Percentiles rank a stretch among this genome's conserved stretches.
Evolutionary conservation across 1,140 invertebrate species (phyloP).

Genomic region (Radopholus similis): DNA sequence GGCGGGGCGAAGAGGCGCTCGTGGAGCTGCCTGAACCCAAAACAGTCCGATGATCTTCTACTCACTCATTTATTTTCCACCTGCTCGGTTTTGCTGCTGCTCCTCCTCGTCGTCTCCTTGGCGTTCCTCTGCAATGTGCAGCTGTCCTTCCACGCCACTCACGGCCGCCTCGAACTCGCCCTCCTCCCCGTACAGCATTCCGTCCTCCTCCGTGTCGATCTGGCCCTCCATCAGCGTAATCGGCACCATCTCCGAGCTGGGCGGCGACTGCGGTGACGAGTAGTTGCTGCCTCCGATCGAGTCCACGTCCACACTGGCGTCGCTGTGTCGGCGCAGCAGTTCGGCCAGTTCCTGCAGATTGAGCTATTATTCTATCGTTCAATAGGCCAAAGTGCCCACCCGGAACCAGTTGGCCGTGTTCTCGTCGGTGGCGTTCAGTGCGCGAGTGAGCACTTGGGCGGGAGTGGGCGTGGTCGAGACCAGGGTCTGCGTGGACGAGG

Average conservation of each 20-base stretch:
- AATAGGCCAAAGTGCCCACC: not conserved
- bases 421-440: constrained; percentile 12
- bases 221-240: not conserved
- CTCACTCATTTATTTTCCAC: constrained; percentile 5
- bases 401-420: constrained; percentile 19
- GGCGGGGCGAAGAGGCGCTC: not conserved
- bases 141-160: not conserved
- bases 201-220: not conserved
- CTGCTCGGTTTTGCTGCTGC: not conserved
- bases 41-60: not conserved
- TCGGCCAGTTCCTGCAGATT: constrained; percentile 25
- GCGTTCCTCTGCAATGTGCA: not conserved
- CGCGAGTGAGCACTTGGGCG: constrained; percentile 6
- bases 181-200: not conserved
- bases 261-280: not conserved
- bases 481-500: not conserved
- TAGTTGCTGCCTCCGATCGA: constrained; percentile 6
- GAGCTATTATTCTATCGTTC: not conserved
- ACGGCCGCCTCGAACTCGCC: no score
- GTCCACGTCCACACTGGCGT: not conserved
- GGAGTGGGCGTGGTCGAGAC: constrained; percentile 7
- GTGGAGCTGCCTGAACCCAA: not conserved
- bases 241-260: not conserved
- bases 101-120: constrained; percentile 16
- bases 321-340: constrained; percentile 11